phyloP scores from a whole-genome alignment of 2,797 vertebrate species.

The Carcharodon carcharias region DNA sequence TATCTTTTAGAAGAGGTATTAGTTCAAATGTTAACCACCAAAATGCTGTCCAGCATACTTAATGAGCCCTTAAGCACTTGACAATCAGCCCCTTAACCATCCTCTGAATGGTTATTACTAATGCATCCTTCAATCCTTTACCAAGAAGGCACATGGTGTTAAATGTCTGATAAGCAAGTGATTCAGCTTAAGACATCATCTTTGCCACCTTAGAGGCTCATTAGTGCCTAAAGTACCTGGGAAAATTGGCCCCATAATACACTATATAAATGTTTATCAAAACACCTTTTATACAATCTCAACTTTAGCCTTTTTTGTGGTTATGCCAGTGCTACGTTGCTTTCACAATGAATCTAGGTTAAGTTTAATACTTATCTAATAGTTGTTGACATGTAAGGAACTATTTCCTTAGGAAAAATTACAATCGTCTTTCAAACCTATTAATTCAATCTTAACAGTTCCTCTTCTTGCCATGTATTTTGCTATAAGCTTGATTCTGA shows the following conservation, averaged over 20 bases:
- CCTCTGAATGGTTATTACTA: not conserved
- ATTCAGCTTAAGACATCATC: not conserved
- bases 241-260: not conserved
- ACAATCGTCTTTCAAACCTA: not conserved
- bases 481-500: not conserved
- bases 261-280: not conserved
- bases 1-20: not conserved
- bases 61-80: not conserved
- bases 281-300: not conserved
- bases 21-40: not conserved
- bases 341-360: not conserved
- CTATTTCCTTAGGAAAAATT: constrained; percentile 2
- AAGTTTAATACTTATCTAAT: not conserved
- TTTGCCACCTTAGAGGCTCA: not conserved
- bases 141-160: not conserved
- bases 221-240: not conserved
- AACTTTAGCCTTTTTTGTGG: not conserved
- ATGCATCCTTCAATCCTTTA: not conserved
- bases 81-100: not conserved
- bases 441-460: not conserved
- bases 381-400: not conserved
- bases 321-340: not conserved
- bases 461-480: not conserved
- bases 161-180: not conserved
- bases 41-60: not conserved